A percentile compares a stretch with the other conserved stretches of the same genome.
Conservation (phyloP, 2,888 invertebrate species). For the Aphodius sticticus region DNA sequence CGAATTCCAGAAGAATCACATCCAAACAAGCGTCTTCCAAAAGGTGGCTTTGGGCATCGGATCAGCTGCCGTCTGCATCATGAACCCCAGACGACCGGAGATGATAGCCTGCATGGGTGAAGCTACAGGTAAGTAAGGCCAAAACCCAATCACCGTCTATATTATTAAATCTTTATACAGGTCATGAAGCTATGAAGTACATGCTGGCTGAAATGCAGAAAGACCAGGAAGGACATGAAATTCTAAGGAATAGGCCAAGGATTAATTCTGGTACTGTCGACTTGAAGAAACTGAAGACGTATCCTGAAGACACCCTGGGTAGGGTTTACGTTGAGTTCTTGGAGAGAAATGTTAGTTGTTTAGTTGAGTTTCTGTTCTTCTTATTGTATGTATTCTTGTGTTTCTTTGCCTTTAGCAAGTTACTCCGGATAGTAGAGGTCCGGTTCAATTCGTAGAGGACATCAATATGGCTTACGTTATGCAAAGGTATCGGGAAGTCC, state of each 20-base stretch:
- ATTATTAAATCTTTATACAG: conserved; percentile 35
- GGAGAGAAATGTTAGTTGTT: conserved; percentile 69
- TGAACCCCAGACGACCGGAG: conserved; percentile 85
- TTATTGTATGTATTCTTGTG: not conserved
- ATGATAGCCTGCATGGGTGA: conserved; percentile 97
- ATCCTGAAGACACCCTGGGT: conserved; percentile 87
- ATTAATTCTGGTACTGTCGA: conserved; percentile 86
- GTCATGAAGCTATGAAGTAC: conserved; percentile 71
- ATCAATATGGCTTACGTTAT: conserved; percentile 92
- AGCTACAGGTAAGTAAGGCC: conserved; percentile 71
- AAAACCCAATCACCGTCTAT: not conserved
- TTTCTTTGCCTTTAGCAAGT: conserved; percentile 68
- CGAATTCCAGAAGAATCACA: conserved; percentile 70
- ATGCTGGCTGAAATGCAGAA: conserved; percentile 80
- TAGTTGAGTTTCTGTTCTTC: not conserved
- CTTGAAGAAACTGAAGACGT: conserved; percentile 70
- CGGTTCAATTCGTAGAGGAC: conserved; percentile 92
- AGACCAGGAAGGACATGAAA: conserved; percentile 78
- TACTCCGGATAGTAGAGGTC: conserved; percentile 88
- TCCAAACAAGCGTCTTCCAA: conserved; percentile 76
- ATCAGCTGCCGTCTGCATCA: conserved; percentile 82
- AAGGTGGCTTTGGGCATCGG: conserved; percentile 81
- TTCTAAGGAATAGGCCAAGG: conserved; percentile 81
- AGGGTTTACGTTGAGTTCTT: conserved; percentile 87
- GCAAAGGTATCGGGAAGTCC: conserved; percentile 96